Percentiles rank a stretch among this genome's conserved stretches.
These are phyloP conservation scores for Cyprinodon variegatus DNA, from an alignment of 2,113 vertebrate species.

Conservation along the genomic window DNA sequence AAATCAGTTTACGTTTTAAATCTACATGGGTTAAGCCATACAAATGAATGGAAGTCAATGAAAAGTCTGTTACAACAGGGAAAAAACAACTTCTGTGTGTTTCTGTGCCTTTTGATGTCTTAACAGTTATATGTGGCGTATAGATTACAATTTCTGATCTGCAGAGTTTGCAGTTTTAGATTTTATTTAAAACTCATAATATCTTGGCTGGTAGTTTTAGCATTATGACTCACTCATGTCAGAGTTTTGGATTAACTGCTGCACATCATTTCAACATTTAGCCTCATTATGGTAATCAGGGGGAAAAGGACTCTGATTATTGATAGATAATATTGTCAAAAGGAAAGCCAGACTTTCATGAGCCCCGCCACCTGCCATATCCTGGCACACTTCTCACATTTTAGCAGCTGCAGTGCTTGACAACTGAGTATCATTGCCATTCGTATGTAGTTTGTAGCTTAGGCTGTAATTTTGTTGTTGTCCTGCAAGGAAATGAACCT, in stretches of 20 bases:
- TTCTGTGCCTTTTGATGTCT: not conserved
- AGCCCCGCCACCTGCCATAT: slow-evolving; percentile 12
- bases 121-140: not conserved
- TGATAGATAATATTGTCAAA: slow-evolving; percentile 8
- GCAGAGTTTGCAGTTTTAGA: not conserved
- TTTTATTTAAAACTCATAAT: not conserved
- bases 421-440: not conserved
- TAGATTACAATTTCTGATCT: not conserved
- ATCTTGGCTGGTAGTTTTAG: not conserved
- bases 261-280: slow-evolving; percentile 12
- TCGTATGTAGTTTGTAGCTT: not conserved
- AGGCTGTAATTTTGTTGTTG: not conserved
- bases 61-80: too few relatives aligned
- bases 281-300: not conserved
- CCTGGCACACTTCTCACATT: slow-evolving; percentile 9
- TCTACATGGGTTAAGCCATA: too few relatives aligned
- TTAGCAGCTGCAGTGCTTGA: slow-evolving; percentile 9
- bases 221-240: not conserved
- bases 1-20: too few relatives aligned
- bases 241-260: not conserved
- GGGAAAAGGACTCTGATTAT: slow-evolving; percentile 6
- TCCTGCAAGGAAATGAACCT: not conserved
- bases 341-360: slow-evolving; percentile 15
- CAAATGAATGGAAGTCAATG: too few relatives aligned
- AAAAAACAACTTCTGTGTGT: not conserved